These are phyloP conservation scores for Capreolus pygargus DNA, from an alignment of 2,113 vertebrate genomes.

Conservation along the genomic window DNA sequence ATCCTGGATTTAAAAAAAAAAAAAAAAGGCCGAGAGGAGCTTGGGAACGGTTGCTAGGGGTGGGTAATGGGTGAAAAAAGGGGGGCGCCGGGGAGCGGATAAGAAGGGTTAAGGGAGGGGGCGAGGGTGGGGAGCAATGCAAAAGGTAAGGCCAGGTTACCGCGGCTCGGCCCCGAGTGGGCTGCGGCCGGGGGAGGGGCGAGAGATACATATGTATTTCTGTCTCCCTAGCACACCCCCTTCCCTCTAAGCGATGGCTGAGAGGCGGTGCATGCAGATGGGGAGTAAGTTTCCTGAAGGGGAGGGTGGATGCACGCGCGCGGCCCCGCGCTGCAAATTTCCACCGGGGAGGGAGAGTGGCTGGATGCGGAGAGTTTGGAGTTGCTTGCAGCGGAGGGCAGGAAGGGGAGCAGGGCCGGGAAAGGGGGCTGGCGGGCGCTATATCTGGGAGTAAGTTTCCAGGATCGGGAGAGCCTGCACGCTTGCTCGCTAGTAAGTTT, in stretches of 20 bases:
- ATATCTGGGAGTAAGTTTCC: constrained; percentile 72
- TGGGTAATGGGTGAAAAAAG: constrained; percentile 73
- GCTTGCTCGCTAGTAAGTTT: constrained; percentile 72
- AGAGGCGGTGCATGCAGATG: constrained; percentile 76
- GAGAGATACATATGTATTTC: constrained; percentile 73
- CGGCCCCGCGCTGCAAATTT: constrained; percentile 67
- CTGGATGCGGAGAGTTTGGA: constrained; percentile 74
- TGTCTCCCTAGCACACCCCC: constrained; percentile 71
- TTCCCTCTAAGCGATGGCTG: constrained; percentile 72
- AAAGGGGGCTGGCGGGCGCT: constrained; percentile 58
- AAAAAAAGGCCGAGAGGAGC: constrained; percentile 65
- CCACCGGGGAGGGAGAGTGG: constrained; percentile 61
- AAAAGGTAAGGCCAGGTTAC: constrained; percentile 80
- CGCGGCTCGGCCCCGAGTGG: constrained; percentile 64
- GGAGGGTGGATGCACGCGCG: constrained; percentile 73
- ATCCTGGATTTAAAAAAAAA: constrained; percentile 71
- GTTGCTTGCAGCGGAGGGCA: constrained; percentile 64
- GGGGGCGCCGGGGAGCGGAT: constrained; percentile 55
- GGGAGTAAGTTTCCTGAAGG: constrained; percentile 77
- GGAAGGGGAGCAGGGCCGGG: constrained; percentile 54
- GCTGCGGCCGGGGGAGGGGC: constrained; percentile 74
- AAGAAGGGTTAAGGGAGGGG: constrained; percentile 51
- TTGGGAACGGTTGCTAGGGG: constrained; percentile 72
- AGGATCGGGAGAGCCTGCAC: constrained; percentile 60
- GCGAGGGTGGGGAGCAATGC: constrained; percentile 59